Base-by-base conservation (phyloP, 2,888 invertebrate species). In the Opisthograptis luteolata region DNA sequence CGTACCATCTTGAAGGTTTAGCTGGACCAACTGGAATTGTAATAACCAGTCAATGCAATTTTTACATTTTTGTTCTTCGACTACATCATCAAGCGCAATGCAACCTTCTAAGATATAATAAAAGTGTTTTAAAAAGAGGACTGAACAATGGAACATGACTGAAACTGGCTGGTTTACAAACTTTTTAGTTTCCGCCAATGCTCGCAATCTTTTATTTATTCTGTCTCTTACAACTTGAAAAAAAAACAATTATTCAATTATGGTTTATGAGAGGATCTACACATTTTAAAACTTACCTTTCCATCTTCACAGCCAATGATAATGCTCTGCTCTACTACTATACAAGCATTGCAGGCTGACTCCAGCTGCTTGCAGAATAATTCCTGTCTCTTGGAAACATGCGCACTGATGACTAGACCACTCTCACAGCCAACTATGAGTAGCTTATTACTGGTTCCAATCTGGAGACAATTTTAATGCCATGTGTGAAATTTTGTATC, bases 281-380 rank as follows among this genome's bases (percentile, higher is more conserved):
- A n/a, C n/a, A n/a, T n/a, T n/a, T n/a, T n/a, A 31, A 12, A 40
- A 46, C 27, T 43, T 76, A 92, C 91, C 81, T 91, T 87, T 50
- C 94, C 94, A 78, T 92, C 87, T 59, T 91, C 92, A 58, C 93
- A 93, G n/a, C 94, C 94, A 3, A 88, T 81, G 56, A 93, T 82
- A 34, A 79, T 61, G n/a, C 78, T 76, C 7, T 89, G 73, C 1
- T 91, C 88, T 9, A 93, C 64, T 48, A 91, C 78, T 32, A 87
- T 70, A 54, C 93, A 91, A 19, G 92, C 85, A 75, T 94, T 94
- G 37, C 93, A 92, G 4, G 93, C 84, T 8, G 92, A 83, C 0
- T 82, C 77, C 19, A 92, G 36, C 37, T 81, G 76, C 14, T 75
- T 78, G 12, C 68, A 70, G 59, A 86, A 91, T 2, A 91, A 8